Evolutionary conservation across 2,888 invertebrate species (phyloP), one percentile per base, ranked within the genome.

Genomic region (Eupeodes luniger): DNA sequence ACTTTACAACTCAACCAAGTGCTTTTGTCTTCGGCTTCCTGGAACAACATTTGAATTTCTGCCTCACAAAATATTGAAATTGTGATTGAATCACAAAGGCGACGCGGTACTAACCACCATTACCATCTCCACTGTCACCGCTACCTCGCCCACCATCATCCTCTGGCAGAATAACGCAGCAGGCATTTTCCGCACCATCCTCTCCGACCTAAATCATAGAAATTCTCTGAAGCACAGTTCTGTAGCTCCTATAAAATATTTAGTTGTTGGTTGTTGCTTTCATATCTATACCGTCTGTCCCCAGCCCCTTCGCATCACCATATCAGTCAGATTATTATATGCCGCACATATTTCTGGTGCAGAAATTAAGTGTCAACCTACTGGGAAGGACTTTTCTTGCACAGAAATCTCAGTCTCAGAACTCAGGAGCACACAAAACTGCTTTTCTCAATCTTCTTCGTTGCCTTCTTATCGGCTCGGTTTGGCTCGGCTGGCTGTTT

Each of bases 31-130:
- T 55, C 5, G 77, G 77, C 76, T 87, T 83, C 83, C 87, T 87
- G 83, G 83, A 80, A 87, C 83, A 87, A 83, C 87, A 87, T 87
- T 87, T 87, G 83, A 83, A 87, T 83, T 87, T 87, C 83, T 83
- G 87, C 87, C 69, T 83, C 87, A 87, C 80, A 66, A 83, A 87
- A 87, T 87, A 87, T 83, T 80, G 83, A 87, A 81, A 80, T 87
- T 87, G 55, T 87, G 87, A 87, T 87, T 87, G 83, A 81, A 83
- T 83, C 57, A 77, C 80, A 87, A 83, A 77, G 74, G 76, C 62
- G 72, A 44, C n/a, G 55, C 59, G 2, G 5, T 36, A 16, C 27
- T 19, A 5, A 7, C 4, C n/a, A 47, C 57, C 57, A 66, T 61
- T 47, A n/a, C 40, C 59, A n/a, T 10, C 19, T 36, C 36, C 36